Evolutionary conservation across 2,888 invertebrate species (phyloP), one percentile per base, ranked within the genome.

Genomic region (Drosophila kambysellisi): DNA sequence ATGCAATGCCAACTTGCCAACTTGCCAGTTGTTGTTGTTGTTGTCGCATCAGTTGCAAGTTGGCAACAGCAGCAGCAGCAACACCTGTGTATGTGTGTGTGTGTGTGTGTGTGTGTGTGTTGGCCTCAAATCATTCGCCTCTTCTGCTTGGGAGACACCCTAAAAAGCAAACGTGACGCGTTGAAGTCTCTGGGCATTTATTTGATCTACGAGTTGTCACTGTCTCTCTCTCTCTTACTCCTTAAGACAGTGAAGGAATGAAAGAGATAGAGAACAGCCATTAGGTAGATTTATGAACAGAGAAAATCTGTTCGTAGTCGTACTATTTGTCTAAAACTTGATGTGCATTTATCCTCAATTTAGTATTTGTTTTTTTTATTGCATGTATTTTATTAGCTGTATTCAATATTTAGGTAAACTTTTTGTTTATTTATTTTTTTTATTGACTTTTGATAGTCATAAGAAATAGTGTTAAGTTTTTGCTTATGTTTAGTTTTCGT

Each of bases 1-100:
- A 88, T 84, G 88, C 89, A 78, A 82, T 79, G 83, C 74, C 81
- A 80, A 76, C 70, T 81, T 73, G 79, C 79, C 65, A 79, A 66
- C 25, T 53, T 53, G 33, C 20, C n/a, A 65, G 51, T 37, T 46
- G 69, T 46, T 53, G 66, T 53, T 37, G 59, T 54, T 69, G 48
- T 61, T 50, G 73, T 67, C 78, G 70, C 81, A 66, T 83, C 53
- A 63, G 72, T 63, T 64, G 68, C 71, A 75, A 62, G 52, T 64
- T 65, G 72, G 85, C 58, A 68, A 65, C 35, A 60, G 29, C 74
- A 68, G 60, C 35, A 68, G 60, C 37, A 33, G 25, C 53, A 43
- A 17, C 68, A 57, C 61, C 43, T 67, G 57, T 72, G 11, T 67
- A 53, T 72, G 11, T 53, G 11, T 70, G 17, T 20, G 2, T 37